phyloP scores from a whole-genome alignment of 1,140 invertebrate species.

The Mycetomoellerius zeteki region DNA sequence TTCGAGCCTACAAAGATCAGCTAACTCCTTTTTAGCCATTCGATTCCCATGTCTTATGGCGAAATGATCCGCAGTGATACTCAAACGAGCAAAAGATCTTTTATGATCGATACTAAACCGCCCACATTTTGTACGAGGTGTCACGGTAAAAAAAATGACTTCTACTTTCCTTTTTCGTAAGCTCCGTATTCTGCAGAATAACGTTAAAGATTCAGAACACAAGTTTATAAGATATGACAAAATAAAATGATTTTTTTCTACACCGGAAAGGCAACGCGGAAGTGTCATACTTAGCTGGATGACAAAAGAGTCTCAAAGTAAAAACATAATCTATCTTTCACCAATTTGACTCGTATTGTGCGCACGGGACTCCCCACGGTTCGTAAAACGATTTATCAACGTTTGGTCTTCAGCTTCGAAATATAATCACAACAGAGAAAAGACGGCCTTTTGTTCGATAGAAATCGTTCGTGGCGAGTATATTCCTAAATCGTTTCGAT shows the following conservation, averaged over 20 bases:
- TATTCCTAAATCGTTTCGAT: conserved; percentile 32
- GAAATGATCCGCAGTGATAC: conserved; percentile 65
- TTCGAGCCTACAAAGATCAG: conserved; percentile 68
- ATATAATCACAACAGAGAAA: conserved; percentile 17
- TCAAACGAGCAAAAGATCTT: conserved; percentile 36
- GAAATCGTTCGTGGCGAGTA: neutral
- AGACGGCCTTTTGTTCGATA: conserved; percentile 33
- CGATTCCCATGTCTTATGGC: conserved; percentile 64
- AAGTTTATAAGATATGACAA: neutral
- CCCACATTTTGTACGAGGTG: neutral
- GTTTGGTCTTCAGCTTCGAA: conserved; percentile 53
- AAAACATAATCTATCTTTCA: conserved; percentile 13
- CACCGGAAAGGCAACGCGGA: conserved; percentile 22
- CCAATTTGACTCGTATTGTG: conserved; percentile 36
- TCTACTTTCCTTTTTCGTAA: neutral
- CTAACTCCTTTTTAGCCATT: conserved; percentile 64
- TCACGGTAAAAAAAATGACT: conserved; percentile 14
- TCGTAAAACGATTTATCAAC: conserved; percentile 62
- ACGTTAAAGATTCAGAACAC: neutral
- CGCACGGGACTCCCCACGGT: conserved; percentile 15
- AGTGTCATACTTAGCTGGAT: neutral
- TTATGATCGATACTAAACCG: neutral
- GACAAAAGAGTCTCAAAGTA: neutral
- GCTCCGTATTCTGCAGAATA: neutral
- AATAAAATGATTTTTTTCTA: neutral